phyloP scores from a whole-genome alignment of 2,113 vertebrate genomes.

The Actenoides hombroni region DNA sequence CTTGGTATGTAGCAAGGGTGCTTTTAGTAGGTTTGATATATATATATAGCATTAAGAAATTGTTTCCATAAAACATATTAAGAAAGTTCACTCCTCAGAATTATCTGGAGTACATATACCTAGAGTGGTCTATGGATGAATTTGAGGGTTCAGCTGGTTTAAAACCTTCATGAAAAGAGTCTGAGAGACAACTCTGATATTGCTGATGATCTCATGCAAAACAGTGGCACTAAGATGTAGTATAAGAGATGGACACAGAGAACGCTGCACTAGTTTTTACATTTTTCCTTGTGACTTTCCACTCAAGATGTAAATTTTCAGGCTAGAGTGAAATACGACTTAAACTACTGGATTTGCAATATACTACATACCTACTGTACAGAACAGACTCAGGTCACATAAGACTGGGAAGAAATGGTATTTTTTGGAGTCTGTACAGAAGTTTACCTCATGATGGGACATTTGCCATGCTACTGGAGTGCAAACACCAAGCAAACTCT shows the following conservation, averaged over 20 bases:
- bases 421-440: neutral
- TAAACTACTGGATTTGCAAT: neutral
- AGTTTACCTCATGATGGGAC: neutral
- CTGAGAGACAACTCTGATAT: neutral
- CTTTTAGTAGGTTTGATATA: neutral
- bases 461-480: neutral
- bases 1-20: neutral
- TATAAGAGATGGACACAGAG: neutral
- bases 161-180: neutral
- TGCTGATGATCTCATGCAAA: neutral
- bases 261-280: neutral
- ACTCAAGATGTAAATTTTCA: neutral
- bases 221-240: neutral
- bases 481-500: neutral
- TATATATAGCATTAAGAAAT: neutral
- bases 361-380: neutral
- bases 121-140: neutral
- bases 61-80: neutral
- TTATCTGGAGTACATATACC: neutral
- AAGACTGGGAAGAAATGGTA: neutral
- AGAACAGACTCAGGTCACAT: neutral
- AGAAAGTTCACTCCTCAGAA: neutral
- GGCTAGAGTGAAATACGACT: neutral
- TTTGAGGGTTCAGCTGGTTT: neutral
- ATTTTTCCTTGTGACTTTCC: neutral